Conservation (phyloP, 2,797 vertebrate species). For the Squalus acanthias region DNA sequence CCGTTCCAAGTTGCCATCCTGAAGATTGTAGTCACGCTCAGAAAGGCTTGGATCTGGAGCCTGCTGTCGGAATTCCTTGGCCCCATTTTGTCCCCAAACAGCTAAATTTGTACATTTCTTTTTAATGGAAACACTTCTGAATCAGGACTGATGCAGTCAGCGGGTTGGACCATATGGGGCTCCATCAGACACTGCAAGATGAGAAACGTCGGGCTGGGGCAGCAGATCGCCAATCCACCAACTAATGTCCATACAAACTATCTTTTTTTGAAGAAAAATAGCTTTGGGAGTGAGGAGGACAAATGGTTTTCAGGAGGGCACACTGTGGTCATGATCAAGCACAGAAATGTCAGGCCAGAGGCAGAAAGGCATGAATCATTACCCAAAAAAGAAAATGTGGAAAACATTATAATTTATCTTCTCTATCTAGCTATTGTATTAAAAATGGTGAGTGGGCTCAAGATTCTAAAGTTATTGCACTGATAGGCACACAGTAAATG, state of each 20-base stretch:
- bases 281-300: not conserved
- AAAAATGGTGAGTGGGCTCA: not conserved
- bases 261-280: not conserved
- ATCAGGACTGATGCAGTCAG: not conserved
- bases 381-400: not conserved
- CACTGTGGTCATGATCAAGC: not conserved
- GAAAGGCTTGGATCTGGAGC: not conserved
- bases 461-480: not conserved
- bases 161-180: not conserved
- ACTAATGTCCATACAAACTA: not conserved
- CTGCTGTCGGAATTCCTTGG: not conserved
- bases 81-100: not conserved
- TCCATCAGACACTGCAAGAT: not conserved
- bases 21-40: not conserved
- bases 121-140: not conserved
- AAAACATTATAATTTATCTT: not conserved
- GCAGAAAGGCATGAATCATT: not conserved
- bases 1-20: not conserved
- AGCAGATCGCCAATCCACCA: not conserved
- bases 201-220: not conserved
- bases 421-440: not conserved
- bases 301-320: not conserved
- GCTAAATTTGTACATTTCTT: not conserved
- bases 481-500: not conserved
- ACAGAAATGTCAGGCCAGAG: not conserved